Evolutionary conservation across 2,888 invertebrate species (phyloP).

Genomic region (Petrophora chlorosata): DNA sequence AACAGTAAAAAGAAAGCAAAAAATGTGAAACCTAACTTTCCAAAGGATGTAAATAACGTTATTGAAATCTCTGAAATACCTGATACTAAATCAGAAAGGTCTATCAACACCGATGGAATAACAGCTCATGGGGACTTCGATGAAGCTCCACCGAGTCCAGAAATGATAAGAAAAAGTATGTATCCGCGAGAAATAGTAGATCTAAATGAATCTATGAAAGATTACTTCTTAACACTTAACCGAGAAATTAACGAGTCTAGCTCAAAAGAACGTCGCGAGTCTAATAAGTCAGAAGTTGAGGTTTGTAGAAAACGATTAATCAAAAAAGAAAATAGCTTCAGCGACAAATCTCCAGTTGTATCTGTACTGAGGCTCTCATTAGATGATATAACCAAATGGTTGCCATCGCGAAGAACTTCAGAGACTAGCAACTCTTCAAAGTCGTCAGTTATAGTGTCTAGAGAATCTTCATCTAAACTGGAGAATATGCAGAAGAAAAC

Average conservation of each 20-base stretch:
- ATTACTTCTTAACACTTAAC: constrained; percentile 54
- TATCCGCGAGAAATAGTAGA: constrained; percentile 54
- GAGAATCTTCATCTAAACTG: background rate
- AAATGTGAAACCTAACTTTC: background rate
- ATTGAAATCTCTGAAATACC: constrained; percentile 9
- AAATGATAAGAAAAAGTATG: constrained; percentile 43
- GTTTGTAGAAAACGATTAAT: background rate
- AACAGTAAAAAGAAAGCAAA: background rate
- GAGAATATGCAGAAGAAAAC: background rate
- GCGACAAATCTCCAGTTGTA: constrained; percentile 41
- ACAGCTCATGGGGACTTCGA: constrained; percentile 60
- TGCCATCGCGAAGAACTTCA: constrained; percentile 26
- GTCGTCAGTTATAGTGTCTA: too few relatives aligned
- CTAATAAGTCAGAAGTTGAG: background rate
- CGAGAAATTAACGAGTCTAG: constrained; percentile 37
- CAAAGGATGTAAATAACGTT: background rate
- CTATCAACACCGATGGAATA: constrained; percentile 61
- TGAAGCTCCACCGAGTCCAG: constrained; percentile 56
- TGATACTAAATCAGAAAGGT: constrained; percentile 44
- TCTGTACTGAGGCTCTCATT: constrained; percentile 41
- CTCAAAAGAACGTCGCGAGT: constrained; percentile 16
- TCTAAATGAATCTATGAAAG: constrained; percentile 46
- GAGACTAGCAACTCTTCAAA: constrained; percentile 4
- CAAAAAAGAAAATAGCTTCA: background rate
- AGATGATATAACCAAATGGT: constrained; percentile 44